These are phyloP conservation scores for Petrocephalus microphthalmus DNA, from an alignment of 2,113 vertebrate species.

Conservation along the genomic window DNA sequence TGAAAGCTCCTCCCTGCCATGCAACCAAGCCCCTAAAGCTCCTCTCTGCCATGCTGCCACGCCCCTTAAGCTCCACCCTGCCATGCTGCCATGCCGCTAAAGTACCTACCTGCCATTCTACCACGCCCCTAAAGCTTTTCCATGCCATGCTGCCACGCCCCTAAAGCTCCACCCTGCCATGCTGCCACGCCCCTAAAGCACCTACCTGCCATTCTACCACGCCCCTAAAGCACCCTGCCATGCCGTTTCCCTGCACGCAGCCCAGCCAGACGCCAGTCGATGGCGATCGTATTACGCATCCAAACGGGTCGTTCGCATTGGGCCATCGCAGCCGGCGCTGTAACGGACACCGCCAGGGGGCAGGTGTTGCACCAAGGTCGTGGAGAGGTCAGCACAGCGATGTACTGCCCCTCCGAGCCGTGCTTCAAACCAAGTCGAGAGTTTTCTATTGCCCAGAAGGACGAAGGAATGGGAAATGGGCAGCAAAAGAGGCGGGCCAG, in stretches of 20 bases:
- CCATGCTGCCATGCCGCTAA: no score
- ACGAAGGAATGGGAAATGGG: neutral
- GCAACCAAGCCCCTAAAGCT: neutral
- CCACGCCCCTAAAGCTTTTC: neutral
- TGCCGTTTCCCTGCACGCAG: conserved; percentile 41
- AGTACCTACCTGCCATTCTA: no score
- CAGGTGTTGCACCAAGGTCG: neutral
- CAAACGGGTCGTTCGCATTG: conserved; percentile 52
- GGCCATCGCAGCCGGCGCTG: neutral
- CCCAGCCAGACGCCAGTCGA: conserved; percentile 55
- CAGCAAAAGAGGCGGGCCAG: neutral
- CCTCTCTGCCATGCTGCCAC: neutral
- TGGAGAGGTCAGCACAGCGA: neutral
- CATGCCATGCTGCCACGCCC: neutral
- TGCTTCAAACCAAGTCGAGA: neutral
- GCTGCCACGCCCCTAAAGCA: neutral
- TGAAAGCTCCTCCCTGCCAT: neutral
- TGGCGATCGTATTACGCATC: conserved; percentile 57
- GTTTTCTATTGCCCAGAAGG: neutral
- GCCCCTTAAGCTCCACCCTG: neutral
- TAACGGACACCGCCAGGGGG: neutral
- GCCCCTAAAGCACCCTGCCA: neutral
- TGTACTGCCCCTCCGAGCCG: neutral
- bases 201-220: neutral
- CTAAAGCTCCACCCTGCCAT: neutral